Base-by-base conservation (phyloP, 2,888 invertebrate genomes). In the Leucophora obtusa region DNA sequence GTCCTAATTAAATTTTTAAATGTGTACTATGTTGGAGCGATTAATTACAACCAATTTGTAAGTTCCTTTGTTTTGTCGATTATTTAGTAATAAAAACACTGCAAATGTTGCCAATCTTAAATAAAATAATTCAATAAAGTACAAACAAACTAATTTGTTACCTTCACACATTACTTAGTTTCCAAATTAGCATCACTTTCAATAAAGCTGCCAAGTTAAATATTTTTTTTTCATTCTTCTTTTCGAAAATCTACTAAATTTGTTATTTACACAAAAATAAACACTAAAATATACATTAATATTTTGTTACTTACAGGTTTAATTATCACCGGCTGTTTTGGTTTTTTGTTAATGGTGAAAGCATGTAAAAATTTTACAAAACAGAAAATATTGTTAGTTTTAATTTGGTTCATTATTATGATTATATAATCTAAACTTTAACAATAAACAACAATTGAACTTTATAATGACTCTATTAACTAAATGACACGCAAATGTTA, bases 331-430 rank as follows among this genome's bases (percentile, higher is more conserved):
- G 81, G 81, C 81, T 81, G 65, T 60, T 60, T 28, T 6, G 28
- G 28, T 28, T 59, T 60, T 68, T 33, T 70, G 59, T 71, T 54
- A 51, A 73, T 81, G 65, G 81, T 77, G 81, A 81, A 81, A 81
- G 81, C 81, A 81, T 81, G 81, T 77, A 65, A 77, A 70, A 73
- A 69, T n/a, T 65, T 80, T 68, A 66, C 66, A 80, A 69, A 66
- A 71, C 60, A 75, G 62, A 54, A 78, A 35, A 21, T 24, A 51
- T 65, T 53, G 33, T 81, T 73, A 76, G 65, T 73, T 72, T 76
- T 15, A 54, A 28, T 43, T 53, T 47, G n/a, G 2, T 47, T 75
- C 21, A 35, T 43, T 60, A 63, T 24, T n/a, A 33, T 43, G 17
- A 18, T 72, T 59, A 15, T 18, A 54, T 35, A 66, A 54, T 59